These are phyloP conservation scores for Heliangelus exortis DNA, from an alignment of 2,797 vertebrate genomes.

Conservation along the genomic window DNA sequence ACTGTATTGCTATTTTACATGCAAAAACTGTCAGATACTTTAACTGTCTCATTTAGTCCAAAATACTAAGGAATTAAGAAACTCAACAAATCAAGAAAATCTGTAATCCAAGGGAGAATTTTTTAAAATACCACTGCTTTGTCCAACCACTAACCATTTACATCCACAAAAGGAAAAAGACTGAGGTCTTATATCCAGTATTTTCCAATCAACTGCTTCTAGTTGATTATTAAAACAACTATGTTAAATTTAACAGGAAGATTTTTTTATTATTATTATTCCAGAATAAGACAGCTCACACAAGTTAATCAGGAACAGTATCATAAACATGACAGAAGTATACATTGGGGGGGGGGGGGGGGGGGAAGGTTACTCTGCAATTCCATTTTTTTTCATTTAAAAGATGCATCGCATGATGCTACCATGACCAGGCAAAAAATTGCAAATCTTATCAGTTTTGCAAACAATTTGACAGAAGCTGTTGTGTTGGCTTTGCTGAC, in stretches of 20 bases:
- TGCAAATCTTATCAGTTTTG: slow-evolving; percentile 79
- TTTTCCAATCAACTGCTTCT: slow-evolving; percentile 34
- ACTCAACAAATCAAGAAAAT: not conserved
- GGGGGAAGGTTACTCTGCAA: not conserved
- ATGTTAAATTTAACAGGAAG: slow-evolving; percentile 6
- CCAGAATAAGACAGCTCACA: not conserved
- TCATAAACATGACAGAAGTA: not conserved
- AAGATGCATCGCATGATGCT: slow-evolving; percentile 58
- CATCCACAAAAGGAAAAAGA: not conserved
- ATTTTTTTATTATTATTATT: not conserved
- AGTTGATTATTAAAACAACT: slow-evolving; percentile 55
- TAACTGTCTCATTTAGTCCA: not conserved
- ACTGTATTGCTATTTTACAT: not conserved
- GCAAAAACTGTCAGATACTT: not conserved
- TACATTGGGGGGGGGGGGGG: not conserved
- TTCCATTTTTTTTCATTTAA: slow-evolving; percentile 64
- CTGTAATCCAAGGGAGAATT: slow-evolving; percentile 1
- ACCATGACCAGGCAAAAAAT: slow-evolving; percentile 71
- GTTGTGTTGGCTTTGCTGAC: slow-evolving; percentile 65
- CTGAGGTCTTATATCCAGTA: not conserved
- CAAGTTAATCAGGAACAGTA: slow-evolving; percentile 16
- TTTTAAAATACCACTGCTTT: not conserved
- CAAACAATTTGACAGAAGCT: slow-evolving; percentile 63
- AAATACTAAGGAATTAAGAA: not conserved
- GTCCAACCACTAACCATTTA: not conserved